Base-by-base conservation (phyloP, 2,113 vertebrate genomes). In the Albula glossodonta region DNA sequence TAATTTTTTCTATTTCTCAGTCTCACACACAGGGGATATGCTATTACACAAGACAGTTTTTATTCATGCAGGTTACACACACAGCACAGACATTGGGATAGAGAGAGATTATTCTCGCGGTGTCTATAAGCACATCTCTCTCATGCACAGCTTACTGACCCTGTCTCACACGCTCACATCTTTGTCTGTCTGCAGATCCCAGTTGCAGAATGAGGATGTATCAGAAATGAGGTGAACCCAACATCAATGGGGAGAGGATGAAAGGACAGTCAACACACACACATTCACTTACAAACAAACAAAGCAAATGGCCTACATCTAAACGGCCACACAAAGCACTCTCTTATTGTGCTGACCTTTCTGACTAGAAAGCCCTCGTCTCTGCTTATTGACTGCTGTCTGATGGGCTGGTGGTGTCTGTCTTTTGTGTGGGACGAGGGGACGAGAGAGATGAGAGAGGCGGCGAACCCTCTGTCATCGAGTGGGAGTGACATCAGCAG, bases 371-470 rank as follows among this genome's bases (percentile, higher is more conserved):
- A 51, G 48, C 7, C 31, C 31, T 0, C 52, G 56, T 82, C 80
- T 81, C 1, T 81, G 19, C 50, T 81, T 81, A 81, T 81, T 82
- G 81, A 57, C 81, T 19, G 8, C 31, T 82, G 10, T 53, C 52
- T 41, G 19, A 52, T 52, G 50, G 19, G 50, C 22, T 51, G 5
- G 50, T 51, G 7, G 15, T 8, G 52, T 56, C 50, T 53, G 25
- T 57, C 51, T 10, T 82, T 82, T 57, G 51, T 82, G 51, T 70
- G 63, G 63, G 22, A 70, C n/a, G 63, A 70, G 7, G 81, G 9
- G 81, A 53, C 9, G 51, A 56, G n/a, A 82, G 52, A 82, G 52
- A 53, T 9, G 51, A 31, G n/a, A 57, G 81, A 82, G 52, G 41
- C 79, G 52, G 50, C 22, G 50, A 81, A 52, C 49, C 49, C 11